These are phyloP conservation scores for Platorchestia sp. DNA, from an alignment of 1,140 invertebrate genomes.

Conservation along the genomic window DNA sequence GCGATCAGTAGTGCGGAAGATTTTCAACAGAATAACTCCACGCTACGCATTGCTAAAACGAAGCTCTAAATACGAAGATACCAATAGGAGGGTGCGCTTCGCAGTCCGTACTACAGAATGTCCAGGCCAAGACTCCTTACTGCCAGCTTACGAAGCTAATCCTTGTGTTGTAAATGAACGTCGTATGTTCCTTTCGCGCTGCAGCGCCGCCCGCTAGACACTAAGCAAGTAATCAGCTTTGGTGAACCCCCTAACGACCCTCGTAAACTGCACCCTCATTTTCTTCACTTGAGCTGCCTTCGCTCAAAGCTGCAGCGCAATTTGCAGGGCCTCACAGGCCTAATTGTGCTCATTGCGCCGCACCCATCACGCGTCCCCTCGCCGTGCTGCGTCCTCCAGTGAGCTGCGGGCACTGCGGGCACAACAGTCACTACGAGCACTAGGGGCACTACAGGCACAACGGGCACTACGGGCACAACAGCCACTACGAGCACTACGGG, in stretches of 20 bases:
- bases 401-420: not conserved
- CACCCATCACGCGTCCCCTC: not conserved
- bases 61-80: not conserved
- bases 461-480: too few relatives aligned
- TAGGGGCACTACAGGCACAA: too few relatives aligned
- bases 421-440: too few relatives aligned
- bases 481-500: too few relatives aligned
- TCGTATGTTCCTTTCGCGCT: not conserved
- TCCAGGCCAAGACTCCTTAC: not conserved
- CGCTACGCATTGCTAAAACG: too few relatives aligned
- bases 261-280: conserved; percentile 6
- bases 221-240: not conserved
- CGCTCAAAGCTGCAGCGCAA: not conserved
- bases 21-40: too few relatives aligned
- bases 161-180: not conserved
- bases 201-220: not conserved
- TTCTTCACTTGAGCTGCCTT: not conserved
- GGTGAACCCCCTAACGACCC: not conserved
- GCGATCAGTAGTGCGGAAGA: too few relatives aligned
- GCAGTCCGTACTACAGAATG: not conserved
- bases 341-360: not conserved
- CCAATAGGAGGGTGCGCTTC: not conserved
- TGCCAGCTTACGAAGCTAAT: not conserved
- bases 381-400: not conserved
- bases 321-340: not conserved